Evolutionary conservation across 2,113 vertebrate genomes (phyloP).

Genomic region (Bufo gargarizans): DNA sequence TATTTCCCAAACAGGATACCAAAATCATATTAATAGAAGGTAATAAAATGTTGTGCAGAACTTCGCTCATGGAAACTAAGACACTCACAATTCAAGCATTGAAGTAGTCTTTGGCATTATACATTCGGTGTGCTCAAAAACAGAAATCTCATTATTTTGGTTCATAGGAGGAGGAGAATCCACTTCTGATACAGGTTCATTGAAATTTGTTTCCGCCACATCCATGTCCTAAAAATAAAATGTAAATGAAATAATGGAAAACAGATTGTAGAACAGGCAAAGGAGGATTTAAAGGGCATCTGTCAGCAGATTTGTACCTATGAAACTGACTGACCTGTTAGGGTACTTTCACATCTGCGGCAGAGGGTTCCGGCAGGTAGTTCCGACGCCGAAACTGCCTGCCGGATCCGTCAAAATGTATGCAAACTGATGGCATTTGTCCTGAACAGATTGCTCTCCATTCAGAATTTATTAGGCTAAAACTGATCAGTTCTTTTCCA

Average conservation of each 20-base stretch:
- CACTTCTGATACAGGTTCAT: neutral
- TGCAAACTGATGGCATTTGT: too few relatives aligned
- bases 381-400: too few relatives aligned
- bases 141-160: neutral
- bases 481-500: too few relatives aligned
- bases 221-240: neutral
- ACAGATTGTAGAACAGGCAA: neutral
- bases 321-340: too few relatives aligned
- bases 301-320: too few relatives aligned
- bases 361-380: too few relatives aligned
- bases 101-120: neutral
- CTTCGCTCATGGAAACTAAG: neutral
- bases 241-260: neutral
- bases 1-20: neutral
- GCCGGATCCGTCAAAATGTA: too few relatives aligned
- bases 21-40: neutral
- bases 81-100: constrained; percentile 30
- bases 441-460: too few relatives aligned
- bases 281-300: neutral
- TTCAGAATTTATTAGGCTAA: too few relatives aligned
- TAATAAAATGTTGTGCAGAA: neutral
- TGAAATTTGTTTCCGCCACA: neutral
- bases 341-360: too few relatives aligned
- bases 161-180: neutral
- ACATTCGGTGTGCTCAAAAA: neutral